Evolutionary conservation across 2,888 invertebrate species (phyloP).

Genomic region (Pharmacophagus antenor): DNA sequence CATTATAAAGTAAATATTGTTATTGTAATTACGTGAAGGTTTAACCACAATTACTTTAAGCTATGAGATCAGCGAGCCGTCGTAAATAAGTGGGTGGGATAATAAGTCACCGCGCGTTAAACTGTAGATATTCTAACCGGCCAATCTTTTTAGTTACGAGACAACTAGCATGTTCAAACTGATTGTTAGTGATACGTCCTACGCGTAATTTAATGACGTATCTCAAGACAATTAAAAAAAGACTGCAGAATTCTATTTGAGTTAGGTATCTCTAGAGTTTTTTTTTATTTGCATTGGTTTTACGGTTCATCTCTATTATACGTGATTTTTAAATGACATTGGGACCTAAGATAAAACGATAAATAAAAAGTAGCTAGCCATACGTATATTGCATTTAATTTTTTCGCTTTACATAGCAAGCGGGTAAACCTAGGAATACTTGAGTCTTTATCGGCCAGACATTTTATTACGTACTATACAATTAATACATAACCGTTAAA

Average conservation of each 20-base stretch:
- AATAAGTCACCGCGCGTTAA: constrained; percentile 8
- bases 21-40: constrained; percentile 60
- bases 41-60: constrained; percentile 55
- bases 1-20: constrained; percentile 35
- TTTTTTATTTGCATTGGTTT: not conserved
- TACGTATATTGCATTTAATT: too few species aligned
- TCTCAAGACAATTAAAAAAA: not conserved
- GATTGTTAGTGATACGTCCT: not conserved
- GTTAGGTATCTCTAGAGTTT: not conserved
- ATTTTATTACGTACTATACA: not conserved
- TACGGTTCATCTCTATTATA: not conserved
- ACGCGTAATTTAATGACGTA: not conserved
- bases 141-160: not conserved
- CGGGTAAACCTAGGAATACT: rapidly evolving
- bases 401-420: too few species aligned
- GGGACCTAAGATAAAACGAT: not conserved
- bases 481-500: too few species aligned
- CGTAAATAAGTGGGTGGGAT: constrained; percentile 37
- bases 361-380: too few species aligned
- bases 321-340: not conserved
- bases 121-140: not conserved
- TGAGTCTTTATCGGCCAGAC: not conserved
- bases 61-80: constrained; percentile 59
- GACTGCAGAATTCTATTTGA: too few species aligned
- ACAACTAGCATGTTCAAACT: not conserved